phyloP scores from a whole-genome alignment of 2,113 vertebrate genomes.

The Pachypanchax playfairii region DNA sequence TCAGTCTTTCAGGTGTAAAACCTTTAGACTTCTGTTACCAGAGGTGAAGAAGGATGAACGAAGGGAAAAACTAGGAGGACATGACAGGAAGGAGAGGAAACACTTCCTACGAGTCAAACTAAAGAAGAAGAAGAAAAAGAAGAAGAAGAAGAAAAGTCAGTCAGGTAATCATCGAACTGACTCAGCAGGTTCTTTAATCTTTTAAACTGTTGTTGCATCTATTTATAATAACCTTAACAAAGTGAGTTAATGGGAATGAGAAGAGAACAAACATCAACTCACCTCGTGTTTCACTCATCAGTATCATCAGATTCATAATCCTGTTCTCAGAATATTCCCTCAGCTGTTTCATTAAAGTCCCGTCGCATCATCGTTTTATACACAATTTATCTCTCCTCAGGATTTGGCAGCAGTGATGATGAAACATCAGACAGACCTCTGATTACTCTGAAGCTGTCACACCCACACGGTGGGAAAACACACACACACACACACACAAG shows the following conservation, averaged over 20 bases:
- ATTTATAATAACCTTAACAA: too few species aligned
- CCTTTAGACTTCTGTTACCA: constrained; percentile 52
- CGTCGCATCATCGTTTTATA: too few species aligned
- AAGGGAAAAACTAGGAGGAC: constrained; percentile 82
- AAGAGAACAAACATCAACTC: background rate
- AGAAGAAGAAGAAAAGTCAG: constrained; percentile 82
- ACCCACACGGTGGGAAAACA: constrained; percentile 31
- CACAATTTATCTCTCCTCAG: constrained; percentile 27
- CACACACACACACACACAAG: background rate
- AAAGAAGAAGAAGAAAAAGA: constrained; percentile 95
- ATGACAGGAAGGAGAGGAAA: constrained; percentile 73
- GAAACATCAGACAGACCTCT: constrained; percentile 81
- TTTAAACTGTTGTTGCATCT: too few species aligned
- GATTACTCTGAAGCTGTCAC: constrained; percentile 76
- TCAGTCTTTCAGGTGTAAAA: background rate
- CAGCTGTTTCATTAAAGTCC: too few species aligned
- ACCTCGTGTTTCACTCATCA: background rate
- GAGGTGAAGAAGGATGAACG: constrained; percentile 79
- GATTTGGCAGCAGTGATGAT: constrained; percentile 83
- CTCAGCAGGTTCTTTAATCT: too few species aligned
- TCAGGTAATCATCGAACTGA: constrained; percentile 86
- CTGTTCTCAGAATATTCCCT: too few species aligned
- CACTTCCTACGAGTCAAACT: constrained; percentile 87
- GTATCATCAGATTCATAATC: too few species aligned
- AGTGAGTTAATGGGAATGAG: too few species aligned